These are phyloP conservation scores for Neopelma chrysocephalum DNA, from an alignment of 2,797 vertebrate genomes.

Conservation along the genomic window DNA sequence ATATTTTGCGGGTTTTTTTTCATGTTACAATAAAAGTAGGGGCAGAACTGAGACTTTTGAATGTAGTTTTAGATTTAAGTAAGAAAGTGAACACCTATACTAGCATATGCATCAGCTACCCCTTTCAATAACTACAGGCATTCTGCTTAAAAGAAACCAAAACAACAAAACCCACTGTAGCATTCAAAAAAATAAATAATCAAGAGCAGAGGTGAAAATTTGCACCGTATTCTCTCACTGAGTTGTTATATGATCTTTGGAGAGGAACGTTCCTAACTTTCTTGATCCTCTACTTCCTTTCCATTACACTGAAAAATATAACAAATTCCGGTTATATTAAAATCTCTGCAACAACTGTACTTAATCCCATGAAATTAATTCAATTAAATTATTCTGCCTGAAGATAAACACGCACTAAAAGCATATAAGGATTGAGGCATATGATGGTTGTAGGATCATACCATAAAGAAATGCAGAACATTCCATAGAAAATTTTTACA, in stretches of 20 bases:
- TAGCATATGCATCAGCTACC: background rate
- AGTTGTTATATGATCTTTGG: background rate
- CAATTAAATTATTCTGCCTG: background rate
- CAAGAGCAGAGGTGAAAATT: background rate
- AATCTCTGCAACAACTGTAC: background rate
- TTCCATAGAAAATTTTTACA: background rate
- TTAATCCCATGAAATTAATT: background rate
- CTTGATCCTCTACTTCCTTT: constrained; percentile 4
- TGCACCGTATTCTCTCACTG: background rate
- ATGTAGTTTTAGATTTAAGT: background rate
- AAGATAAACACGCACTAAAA: background rate
- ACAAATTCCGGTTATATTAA: background rate
- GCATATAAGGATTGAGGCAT: background rate
- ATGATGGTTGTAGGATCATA: background rate
- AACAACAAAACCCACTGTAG: background rate
- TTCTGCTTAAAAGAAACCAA: background rate
- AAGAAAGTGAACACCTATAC: background rate
- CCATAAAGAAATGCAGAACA: background rate
- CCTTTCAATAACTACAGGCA: background rate
- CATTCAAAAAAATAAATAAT: background rate
- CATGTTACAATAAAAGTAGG: background rate
- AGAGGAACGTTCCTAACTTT: constrained; percentile 1
- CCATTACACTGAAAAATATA: background rate
- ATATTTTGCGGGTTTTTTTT: background rate
- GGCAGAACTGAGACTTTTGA: background rate